Conservation (phyloP, 1,140 invertebrate species). For the Armadillidium nasatum region DNA sequence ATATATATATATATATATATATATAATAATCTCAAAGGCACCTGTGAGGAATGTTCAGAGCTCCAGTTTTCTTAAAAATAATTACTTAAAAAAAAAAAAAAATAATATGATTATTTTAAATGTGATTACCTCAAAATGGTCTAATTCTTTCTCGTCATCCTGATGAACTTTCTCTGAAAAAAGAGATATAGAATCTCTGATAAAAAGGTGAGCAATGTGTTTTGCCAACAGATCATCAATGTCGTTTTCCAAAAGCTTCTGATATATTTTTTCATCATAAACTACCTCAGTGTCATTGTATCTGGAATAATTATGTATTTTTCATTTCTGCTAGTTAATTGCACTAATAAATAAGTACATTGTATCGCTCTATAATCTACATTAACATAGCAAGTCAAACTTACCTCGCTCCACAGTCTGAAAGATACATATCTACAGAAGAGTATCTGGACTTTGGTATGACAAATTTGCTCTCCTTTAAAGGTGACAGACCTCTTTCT, state of each 20-base stretch:
- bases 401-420: slow-evolving; percentile 60
- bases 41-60: not conserved
- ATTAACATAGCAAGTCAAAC: not conserved
- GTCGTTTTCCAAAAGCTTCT: slow-evolving; percentile 73
- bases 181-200: slow-evolving; percentile 91
- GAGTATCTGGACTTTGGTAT: slow-evolving; percentile 97
- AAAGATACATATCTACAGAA: slow-evolving; percentile 95
- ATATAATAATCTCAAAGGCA: not conserved
- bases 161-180: slow-evolving; percentile 95
- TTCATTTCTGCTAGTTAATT: too few relatives aligned
- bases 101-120: too few relatives aligned
- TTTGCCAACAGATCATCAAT: slow-evolving; percentile 86
- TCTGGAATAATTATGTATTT: slow-evolving; percentile 26
- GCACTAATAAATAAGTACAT: not conserved
- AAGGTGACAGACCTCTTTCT: slow-evolving; percentile 75
- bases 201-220: slow-evolving; percentile 97
- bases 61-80: not conserved
- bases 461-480: slow-evolving; percentile 62
- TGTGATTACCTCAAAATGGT: slow-evolving; percentile 89
- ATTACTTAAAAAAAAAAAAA: too few relatives aligned
- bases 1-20: too few relatives aligned
- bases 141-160: slow-evolving; percentile 87
- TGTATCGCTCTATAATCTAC: not conserved
- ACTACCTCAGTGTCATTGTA: slow-evolving; percentile 89
- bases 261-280: slow-evolving; percentile 77